A percentile compares a stretch with the other conserved stretches of the same genome.
Conservation (phyloP, 2,888 invertebrate species). For the Prosopocoilus inquinatus region DNA sequence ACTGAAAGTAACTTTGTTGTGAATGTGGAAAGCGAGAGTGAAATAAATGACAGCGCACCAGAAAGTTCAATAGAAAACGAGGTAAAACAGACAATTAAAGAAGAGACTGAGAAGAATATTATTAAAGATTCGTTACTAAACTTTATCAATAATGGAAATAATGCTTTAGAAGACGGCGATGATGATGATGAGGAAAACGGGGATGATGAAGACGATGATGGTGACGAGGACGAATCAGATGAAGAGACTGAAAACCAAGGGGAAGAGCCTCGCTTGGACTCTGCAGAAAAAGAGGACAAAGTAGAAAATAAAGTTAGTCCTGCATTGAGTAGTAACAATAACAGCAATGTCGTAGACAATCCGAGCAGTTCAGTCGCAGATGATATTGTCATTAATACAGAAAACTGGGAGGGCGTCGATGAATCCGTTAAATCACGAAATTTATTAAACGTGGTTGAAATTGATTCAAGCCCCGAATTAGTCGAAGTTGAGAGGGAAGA, state of each 20-base stretch:
- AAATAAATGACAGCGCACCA: not conserved
- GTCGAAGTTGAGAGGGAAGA: too few relatives aligned
- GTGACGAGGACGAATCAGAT: slow-evolving; percentile 52
- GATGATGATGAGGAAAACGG: slow-evolving; percentile 33
- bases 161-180: slow-evolving; percentile 14
- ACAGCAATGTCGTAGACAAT: not conserved
- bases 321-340: not conserved
- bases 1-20: not conserved
- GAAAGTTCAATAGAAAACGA: not conserved
- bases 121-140: not conserved
- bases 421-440: not conserved
- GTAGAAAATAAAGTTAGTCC: slow-evolving; percentile 2
- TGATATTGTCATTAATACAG: not conserved
- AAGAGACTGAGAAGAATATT: not conserved
- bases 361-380: not conserved
- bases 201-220: slow-evolving; percentile 35
- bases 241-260: slow-evolving; percentile 40
- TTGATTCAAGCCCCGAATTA: not conserved
- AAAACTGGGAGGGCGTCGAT: not conserved
- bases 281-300: slow-evolving; percentile 12
- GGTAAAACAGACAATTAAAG: not conserved
- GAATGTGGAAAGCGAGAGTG: slow-evolving; percentile 6
- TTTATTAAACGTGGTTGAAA: not conserved
- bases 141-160: too few relatives aligned
- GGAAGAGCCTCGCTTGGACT: slow-evolving; percentile 22